phyloP scores from a whole-genome alignment of 1,140 invertebrate genomes.

The Aplysia californica region DNA sequence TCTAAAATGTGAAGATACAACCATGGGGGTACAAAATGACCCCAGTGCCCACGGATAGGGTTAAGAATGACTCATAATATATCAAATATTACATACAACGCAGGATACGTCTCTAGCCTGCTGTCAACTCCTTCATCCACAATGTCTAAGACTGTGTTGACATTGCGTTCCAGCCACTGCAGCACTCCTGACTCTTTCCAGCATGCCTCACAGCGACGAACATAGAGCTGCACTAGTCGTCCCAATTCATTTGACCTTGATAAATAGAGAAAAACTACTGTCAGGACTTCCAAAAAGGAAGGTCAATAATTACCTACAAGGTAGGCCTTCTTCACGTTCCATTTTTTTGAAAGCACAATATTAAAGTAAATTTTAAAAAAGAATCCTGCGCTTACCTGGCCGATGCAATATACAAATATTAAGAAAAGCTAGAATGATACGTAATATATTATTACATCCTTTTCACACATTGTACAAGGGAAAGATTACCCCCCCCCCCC shows the following conservation, averaged over 20 bases:
- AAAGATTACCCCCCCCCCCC: no score
- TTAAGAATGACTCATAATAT: not conserved
- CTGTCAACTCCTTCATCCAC: slow-evolving; percentile 73
- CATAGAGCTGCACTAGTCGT: slow-evolving; percentile 78
- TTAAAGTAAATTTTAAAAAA: no score
- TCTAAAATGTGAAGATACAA: no score
- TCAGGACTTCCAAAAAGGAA: not conserved
- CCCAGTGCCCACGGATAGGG: not conserved
- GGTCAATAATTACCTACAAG: not conserved
- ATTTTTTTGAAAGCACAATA: no score
- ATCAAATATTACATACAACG: slow-evolving; percentile 66
- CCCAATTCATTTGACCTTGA: slow-evolving; percentile 7
- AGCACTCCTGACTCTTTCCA: slow-evolving; percentile 84
- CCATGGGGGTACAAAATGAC: no score
- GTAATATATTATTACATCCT: no score
- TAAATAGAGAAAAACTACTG: not conserved
- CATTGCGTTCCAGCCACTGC: slow-evolving; percentile 83
- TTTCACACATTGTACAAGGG: no score
- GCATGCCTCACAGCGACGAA: slow-evolving; percentile 78
- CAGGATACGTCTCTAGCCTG: slow-evolving; percentile 73
- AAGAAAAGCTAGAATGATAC: no score
- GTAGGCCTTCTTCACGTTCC: no score
- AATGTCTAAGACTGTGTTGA: slow-evolving; percentile 74
- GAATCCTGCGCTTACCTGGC: no score
- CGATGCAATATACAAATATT: no score